phyloP scores from a whole-genome alignment of 2,888 invertebrate genomes.

The Smittia aterrima region DNA sequence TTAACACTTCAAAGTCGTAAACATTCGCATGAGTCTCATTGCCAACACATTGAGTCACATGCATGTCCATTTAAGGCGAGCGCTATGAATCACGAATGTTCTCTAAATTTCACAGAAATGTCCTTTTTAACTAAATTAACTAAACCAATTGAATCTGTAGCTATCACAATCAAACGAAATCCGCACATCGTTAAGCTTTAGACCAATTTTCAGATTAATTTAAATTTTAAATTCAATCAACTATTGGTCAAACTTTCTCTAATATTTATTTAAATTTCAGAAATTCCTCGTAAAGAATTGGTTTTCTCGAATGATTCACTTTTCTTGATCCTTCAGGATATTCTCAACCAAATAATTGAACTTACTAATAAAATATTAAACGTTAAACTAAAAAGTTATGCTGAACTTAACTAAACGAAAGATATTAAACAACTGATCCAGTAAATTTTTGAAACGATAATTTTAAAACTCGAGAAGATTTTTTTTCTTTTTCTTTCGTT shows the following conservation, averaged over 20 bases:
- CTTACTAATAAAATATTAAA: constrained; percentile 41
- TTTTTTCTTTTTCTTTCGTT: constrained; percentile 20
- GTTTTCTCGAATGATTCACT: background rate
- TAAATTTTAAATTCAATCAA: background rate
- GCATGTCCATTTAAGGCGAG: constrained; percentile 29
- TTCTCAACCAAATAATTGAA: background rate
- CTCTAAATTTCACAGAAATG: background rate
- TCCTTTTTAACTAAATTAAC: background rate
- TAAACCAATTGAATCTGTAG: no score
- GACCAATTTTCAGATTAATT: background rate
- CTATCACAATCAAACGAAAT: no score
- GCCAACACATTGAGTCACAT: background rate
- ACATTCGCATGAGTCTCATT: background rate
- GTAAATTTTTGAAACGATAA: constrained; percentile 42
- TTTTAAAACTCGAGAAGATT: constrained; percentile 35
- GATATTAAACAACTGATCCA: constrained; percentile 42
- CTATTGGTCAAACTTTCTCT: no score
- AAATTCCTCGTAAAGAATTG: no score
- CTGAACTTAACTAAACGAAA: constrained; percentile 42
- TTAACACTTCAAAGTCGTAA: background rate
- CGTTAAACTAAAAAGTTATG: constrained; percentile 39
- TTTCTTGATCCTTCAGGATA: background rate
- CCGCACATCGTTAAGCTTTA: no score
- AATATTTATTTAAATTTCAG: no score
- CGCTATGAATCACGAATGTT: background rate